Evolutionary conservation across 2,113 vertebrate species (phyloP).

Genomic region (Osmerus eperlanus): DNA sequence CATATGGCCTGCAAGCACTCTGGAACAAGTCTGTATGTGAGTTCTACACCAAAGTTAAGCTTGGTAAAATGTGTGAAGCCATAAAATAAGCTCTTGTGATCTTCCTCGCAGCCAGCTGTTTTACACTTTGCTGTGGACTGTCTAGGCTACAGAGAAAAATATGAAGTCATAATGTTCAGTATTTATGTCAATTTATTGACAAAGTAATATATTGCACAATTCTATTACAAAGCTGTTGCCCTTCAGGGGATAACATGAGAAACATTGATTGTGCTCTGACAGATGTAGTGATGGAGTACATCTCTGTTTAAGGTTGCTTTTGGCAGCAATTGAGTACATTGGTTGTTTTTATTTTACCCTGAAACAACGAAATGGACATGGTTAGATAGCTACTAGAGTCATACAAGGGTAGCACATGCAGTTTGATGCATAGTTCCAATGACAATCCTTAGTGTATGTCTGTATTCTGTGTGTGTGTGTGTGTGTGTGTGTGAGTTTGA

Average conservation of each 20-base stretch:
- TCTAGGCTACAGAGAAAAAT: conserved; percentile 14
- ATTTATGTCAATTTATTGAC: conserved; percentile 22
- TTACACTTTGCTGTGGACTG: conserved; percentile 4
- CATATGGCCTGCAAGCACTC: conserved; percentile 44
- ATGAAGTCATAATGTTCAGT: conserved; percentile 20
- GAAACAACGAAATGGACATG: not conserved
- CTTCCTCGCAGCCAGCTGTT: conserved; percentile 14
- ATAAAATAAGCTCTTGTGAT: conserved; percentile 20
- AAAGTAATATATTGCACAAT: conserved; percentile 6
- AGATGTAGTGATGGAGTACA: too few species aligned
- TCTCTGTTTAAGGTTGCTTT: too few species aligned
- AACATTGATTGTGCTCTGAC: too few species aligned
- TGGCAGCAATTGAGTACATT: too few species aligned
- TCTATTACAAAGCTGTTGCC: not conserved
- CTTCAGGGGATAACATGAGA: too few species aligned
- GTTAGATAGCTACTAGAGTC: too few species aligned
- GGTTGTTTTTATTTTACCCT: too few species aligned
- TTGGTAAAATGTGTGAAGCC: not conserved
- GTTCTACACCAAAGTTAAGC: conserved; percentile 25
- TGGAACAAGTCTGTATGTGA: conserved; percentile 29
- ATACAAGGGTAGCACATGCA: too few species aligned
- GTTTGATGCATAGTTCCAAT: too few species aligned
- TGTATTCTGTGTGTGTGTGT: not conserved
- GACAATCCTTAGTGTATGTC: not conserved
- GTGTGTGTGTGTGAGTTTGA: not conserved